Base-by-base conservation (phyloP, 2,113 vertebrate species). In the Muscicapa adusta region DNA sequence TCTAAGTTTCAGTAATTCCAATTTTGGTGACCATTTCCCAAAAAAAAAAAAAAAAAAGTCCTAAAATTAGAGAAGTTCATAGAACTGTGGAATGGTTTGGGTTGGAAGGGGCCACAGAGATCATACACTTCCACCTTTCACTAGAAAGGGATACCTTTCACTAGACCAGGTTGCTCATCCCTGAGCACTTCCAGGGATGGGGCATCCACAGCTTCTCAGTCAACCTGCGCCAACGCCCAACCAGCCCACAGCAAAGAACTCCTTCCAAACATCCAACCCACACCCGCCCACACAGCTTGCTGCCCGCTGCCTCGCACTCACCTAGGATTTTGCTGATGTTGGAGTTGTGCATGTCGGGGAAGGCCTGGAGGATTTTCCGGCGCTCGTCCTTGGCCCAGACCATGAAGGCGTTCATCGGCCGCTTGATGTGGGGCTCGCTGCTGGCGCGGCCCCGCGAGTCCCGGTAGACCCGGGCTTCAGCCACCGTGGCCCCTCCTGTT, bases 321-420 rank as follows among this genome's bases (percentile, higher is more conserved):
- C 99, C 99, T 88, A 99, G 97, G 96, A 99, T 99, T 98, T 99
- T 99, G 98, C 99, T 99, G 96, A 99, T 99, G 98, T 99, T 99
- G 97, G 99, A 99, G 98, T 99, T 99, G 97, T 99, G 99, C 99
- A 99, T 99, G 98, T 99, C 99, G 3, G 99, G 99, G 94, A 99
- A 99, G 85, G 99, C 99, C 97, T 99, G 99, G 80, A 99, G 99
- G 97, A 99, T 99, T 98, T 99, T 99, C 94, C 99, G 98, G 45
- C 99, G 98, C 97, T 99, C 99, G 17, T 99, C 99, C 96, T 99
- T 99, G 60, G 99, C 99, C 99, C 99, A 99, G 96, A 99, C 99
- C 99, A 99, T 99, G 98, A 99, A 99, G 45, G 99, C 99, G 68
- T 99, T 99, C 99, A 99, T 99, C 95, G 99, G 99, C 97, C 99